phyloP scores from a whole-genome alignment of 1,140 invertebrate genomes.

The Ips typographus region DNA sequence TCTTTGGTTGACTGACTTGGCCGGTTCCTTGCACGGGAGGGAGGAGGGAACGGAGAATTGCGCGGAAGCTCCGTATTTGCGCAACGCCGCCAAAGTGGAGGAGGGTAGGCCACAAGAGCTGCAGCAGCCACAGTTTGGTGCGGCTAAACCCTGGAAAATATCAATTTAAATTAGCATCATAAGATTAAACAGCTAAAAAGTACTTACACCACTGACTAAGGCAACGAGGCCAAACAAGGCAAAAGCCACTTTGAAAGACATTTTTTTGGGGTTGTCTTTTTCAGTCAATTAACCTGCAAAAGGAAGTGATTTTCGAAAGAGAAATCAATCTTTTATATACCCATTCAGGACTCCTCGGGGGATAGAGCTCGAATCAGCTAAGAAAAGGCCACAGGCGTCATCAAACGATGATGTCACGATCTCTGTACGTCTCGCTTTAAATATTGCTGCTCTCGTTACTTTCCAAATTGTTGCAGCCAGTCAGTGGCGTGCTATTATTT shows the following conservation, averaged over 20 bases:
- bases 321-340: too few species aligned
- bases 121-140: neutral
- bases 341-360: too few species aligned
- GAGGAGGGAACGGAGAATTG: constrained; percentile 1
- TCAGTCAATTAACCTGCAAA: too few species aligned
- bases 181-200: constrained; percentile 1
- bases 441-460: too few species aligned
- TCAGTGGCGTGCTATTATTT: too few species aligned
- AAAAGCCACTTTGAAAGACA: constrained; percentile 15
- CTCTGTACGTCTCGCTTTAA: too few species aligned
- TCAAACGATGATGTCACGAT: too few species aligned
- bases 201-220: constrained; percentile 8
- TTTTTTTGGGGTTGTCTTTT: constrained; percentile 23
- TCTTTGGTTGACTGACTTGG: constrained; percentile 1
- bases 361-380: too few species aligned
- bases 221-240: constrained; percentile 17
- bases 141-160: neutral
- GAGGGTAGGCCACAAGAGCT: neutral
- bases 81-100: neutral
- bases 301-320: too few species aligned
- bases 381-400: too few species aligned
- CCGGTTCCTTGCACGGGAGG: constrained; percentile 4
- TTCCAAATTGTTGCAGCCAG: too few species aligned
- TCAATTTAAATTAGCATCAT: neutral
- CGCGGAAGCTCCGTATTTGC: neutral